Evolutionary conservation across 2,888 invertebrate genomes (phyloP).

Genomic region (Drosophila quasianomalipes): DNA sequence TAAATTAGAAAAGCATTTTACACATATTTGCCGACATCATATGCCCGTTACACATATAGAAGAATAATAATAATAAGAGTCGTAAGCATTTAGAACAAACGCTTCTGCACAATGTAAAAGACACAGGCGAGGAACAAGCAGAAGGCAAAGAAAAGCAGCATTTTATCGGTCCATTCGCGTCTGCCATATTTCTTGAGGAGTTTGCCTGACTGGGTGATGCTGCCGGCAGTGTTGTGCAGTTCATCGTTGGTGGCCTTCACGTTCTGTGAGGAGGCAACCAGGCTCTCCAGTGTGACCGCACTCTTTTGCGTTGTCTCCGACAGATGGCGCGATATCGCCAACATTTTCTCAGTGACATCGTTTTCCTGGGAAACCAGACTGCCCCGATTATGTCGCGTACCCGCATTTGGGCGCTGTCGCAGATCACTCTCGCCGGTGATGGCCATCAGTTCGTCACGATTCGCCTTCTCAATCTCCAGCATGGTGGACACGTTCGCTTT

Average conservation of each 20-base stretch:
- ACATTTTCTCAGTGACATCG: constrained; percentile 93
- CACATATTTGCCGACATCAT: constrained; percentile 22
- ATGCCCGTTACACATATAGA: constrained; percentile 14
- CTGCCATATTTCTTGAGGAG: constrained; percentile 97
- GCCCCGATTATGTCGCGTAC: constrained; percentile 87
- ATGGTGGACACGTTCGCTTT: constrained; percentile 92
- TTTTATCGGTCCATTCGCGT: constrained; percentile 97
- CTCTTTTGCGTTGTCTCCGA: constrained; percentile 95
- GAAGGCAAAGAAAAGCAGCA: constrained; percentile 94
- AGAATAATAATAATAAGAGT: background rate
- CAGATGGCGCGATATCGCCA: constrained; percentile 93
- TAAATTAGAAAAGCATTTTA: constrained; percentile 48
- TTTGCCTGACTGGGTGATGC: constrained; percentile 95
- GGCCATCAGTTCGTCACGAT: constrained; percentile 90
- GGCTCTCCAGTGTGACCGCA: constrained; percentile 92
- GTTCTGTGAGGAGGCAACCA: constrained; percentile 90
- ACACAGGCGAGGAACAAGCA: constrained; percentile 95
- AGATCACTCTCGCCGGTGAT: constrained; percentile 87
- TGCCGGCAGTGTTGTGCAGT: constrained; percentile 93
- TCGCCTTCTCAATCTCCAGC: constrained; percentile 91
- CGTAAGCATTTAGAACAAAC: constrained; percentile 88
- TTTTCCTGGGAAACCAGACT: constrained; percentile 85
- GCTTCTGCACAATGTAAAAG: constrained; percentile 96
- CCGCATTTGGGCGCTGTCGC: constrained; percentile 86
- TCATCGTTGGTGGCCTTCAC: constrained; percentile 93